A percentile compares a stretch with the other conserved stretches of the same genome.
These are phyloP conservation scores for Arnoldichthys spilopterus DNA, from an alignment of 2,797 vertebrate genomes.

Conservation along the genomic window DNA sequence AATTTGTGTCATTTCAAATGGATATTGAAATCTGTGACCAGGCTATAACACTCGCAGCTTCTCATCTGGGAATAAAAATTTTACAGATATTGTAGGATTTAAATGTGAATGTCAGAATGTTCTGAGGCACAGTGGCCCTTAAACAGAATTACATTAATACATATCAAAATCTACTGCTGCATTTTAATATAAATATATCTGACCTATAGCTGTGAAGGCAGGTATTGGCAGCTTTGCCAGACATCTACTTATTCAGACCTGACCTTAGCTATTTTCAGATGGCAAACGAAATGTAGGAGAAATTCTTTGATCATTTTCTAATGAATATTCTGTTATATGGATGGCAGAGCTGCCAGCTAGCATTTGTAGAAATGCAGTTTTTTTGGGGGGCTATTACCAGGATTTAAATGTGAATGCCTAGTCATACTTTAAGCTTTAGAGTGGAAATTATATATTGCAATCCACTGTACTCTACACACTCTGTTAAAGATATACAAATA, in stretches of 20 bases:
- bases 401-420: conserved; percentile 4
- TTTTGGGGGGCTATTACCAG: not conserved
- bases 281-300: conserved; percentile 7
- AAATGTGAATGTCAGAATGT: conserved; percentile 12
- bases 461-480: not conserved
- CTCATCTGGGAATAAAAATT: conserved; percentile 36
- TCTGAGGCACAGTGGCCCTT: not conserved
- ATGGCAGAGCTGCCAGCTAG: not conserved
- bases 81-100: conserved; percentile 18
- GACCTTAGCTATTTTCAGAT: conserved; percentile 21
- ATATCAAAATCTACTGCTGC: conserved; percentile 22
- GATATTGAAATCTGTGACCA: conserved; percentile 28
- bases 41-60: conserved; percentile 13
- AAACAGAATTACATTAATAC: conserved; percentile 4
- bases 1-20: conserved; percentile 39
- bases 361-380: not conserved
- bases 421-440: not conserved
- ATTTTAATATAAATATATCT: conserved; percentile 16
- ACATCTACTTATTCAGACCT: conserved; percentile 6
- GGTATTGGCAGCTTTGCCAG: not conserved
- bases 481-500: conserved; percentile 3
- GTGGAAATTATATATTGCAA: not conserved
- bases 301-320: conserved; percentile 16
- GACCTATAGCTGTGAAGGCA: not conserved
- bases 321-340: conserved; percentile 18